Conservation (phyloP, 2,888 invertebrate species). For the Neria commutata region DNA sequence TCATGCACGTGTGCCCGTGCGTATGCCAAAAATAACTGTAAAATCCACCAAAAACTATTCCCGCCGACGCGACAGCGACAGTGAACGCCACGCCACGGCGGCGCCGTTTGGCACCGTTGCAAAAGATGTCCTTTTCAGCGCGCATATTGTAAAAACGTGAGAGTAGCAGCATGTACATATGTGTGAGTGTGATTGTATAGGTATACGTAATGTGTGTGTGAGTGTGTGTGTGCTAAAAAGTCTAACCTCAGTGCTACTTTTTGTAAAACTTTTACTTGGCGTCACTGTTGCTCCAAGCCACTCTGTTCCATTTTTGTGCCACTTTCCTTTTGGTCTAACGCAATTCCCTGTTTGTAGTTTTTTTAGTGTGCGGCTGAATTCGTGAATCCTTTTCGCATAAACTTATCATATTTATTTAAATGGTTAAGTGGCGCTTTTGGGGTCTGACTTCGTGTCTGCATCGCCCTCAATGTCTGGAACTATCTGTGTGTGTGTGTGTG, state of each 20-base stretch:
- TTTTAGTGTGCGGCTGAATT: constrained; percentile 19
- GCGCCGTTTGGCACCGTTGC: constrained; percentile 61
- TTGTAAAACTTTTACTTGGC: constrained; percentile 53
- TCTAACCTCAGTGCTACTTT: constrained; percentile 34
- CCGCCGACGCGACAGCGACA: constrained; percentile 17
- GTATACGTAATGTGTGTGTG: constrained; percentile 18
- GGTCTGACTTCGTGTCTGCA: neutral
- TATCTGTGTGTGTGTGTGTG: neutral
- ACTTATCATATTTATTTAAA: constrained; percentile 55
- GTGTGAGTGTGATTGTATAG: constrained; percentile 9
- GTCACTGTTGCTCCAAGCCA: constrained; percentile 45
- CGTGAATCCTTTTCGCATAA: constrained; percentile 40
- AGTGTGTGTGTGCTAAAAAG: constrained; percentile 21
- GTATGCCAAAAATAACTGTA: constrained; percentile 15
- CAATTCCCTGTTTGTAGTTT: neutral
- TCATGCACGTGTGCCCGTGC: neutral
- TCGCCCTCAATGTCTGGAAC: too few species aligned
- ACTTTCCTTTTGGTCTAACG: too few species aligned
- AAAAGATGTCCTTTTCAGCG: constrained; percentile 12
- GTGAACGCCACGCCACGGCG: constrained; percentile 55
- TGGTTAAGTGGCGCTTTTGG: constrained; percentile 41
- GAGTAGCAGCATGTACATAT: constrained; percentile 14
- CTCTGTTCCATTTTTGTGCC: too few species aligned
- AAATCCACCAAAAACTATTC: constrained; percentile 19
- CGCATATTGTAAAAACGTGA: too few species aligned